phyloP scores from a whole-genome alignment of 2,888 invertebrate genomes.

The Ornithoptera alexandrae region DNA sequence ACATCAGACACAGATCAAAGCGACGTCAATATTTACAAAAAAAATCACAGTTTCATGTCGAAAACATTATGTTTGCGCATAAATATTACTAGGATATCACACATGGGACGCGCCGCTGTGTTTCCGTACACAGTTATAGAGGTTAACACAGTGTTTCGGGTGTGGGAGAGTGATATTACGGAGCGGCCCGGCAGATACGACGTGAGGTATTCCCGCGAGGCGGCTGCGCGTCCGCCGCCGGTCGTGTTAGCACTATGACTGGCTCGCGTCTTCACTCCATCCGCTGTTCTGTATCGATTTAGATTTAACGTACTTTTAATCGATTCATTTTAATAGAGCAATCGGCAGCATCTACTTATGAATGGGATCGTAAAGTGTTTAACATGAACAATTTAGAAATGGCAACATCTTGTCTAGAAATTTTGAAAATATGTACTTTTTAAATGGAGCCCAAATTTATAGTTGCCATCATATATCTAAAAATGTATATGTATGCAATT shows the following conservation, averaged over 20 bases:
- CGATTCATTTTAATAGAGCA: background rate
- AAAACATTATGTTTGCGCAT: constrained; percentile 4
- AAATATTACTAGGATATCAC: constrained; percentile 8
- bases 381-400: no score
- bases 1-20: constrained; percentile 8
- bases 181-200: constrained; percentile 45
- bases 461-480: no score
- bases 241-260: constrained; percentile 45
- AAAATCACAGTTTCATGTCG: constrained; percentile 1
- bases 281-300: background rate
- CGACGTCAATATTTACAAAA: constrained; percentile 2
- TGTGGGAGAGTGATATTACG: constrained; percentile 45
- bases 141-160: constrained; percentile 32
- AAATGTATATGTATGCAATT: no score
- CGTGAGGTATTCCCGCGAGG: constrained; percentile 40
- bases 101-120: constrained; percentile 31
- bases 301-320: background rate
- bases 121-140: constrained; percentile 14
- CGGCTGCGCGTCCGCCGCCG: constrained; percentile 45
- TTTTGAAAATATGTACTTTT: no score
- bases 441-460: no score
- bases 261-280: constrained; percentile 27
- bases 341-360: background rate
- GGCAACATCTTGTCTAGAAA: no score
- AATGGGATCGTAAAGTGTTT: no score